These are phyloP conservation scores for Hoplostethus atlanticus DNA, from an alignment of 2,797 vertebrate species.

Conservation along the genomic window DNA sequence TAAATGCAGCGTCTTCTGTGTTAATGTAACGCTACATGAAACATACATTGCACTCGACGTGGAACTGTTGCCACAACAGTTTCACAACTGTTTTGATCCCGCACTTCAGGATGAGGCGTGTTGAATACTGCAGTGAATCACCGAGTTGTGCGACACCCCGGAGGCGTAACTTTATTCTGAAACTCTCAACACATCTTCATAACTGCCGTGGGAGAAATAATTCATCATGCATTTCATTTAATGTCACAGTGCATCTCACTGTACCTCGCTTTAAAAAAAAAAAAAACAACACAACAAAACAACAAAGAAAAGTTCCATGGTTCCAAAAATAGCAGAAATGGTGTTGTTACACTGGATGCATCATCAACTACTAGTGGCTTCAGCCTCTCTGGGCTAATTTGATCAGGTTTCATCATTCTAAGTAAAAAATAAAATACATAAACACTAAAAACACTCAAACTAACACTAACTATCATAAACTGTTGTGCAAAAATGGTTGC, in stretches of 20 bases:
- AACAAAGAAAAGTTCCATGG: slow-evolving; percentile 5
- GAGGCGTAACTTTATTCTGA: slow-evolving; percentile 58
- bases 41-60: neutral
- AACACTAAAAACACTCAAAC: neutral
- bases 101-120: slow-evolving; percentile 29
- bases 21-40: slow-evolving; percentile 13
- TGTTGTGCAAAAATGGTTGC: neutral
- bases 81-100: slow-evolving; percentile 43
- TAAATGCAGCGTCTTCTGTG: slow-evolving; percentile 6
- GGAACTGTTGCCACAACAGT: slow-evolving; percentile 33
- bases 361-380: slow-evolving; percentile 45
- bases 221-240: slow-evolving; percentile 65
- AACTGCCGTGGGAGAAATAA: slow-evolving; percentile 45
- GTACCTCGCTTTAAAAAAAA: slow-evolving; percentile 25
- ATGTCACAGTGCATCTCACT: slow-evolving; percentile 49
- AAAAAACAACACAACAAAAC: neutral
- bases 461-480: slow-evolving; percentile 1
- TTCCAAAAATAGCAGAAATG: slow-evolving; percentile 57
- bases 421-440: slow-evolving; percentile 9
- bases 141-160: slow-evolving; percentile 27
- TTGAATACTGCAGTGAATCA: slow-evolving; percentile 34
- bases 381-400: slow-evolving; percentile 36
- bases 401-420: slow-evolving; percentile 42
- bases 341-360: slow-evolving; percentile 31
- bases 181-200: slow-evolving; percentile 43